These are phyloP conservation scores for Heliconius eleuchia DNA, from an alignment of 1,140 invertebrate species.

Conservation along the genomic window DNA sequence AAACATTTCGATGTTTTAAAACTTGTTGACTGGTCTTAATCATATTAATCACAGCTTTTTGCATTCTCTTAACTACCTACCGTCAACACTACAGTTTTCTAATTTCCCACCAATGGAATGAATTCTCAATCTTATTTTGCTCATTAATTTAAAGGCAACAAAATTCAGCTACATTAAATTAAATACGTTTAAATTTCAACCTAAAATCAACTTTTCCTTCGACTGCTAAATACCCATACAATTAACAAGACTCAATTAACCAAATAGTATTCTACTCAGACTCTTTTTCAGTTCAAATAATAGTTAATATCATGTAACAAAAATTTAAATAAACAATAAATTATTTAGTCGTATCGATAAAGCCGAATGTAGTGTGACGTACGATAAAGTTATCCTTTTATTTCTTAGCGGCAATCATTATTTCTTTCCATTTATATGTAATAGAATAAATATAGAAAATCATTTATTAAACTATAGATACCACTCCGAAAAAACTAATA, in stretches of 20 bases:
- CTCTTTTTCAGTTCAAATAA: constrained; percentile 34
- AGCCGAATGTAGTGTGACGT: constrained; percentile 46
- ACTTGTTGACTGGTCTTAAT: constrained; percentile 81
- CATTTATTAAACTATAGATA: constrained; percentile 69
- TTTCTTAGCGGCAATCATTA: constrained; percentile 50
- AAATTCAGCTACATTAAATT: constrained; percentile 16
- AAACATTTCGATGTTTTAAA: constrained; percentile 82
- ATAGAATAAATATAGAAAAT: constrained; percentile 71
- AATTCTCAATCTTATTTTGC: constrained; percentile 59
- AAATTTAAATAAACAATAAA: constrained; percentile 23
- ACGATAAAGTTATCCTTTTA: constrained; percentile 46
- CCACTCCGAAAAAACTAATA: constrained; percentile 71
- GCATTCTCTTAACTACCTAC: constrained; percentile 77
- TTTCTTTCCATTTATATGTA: constrained; percentile 55
- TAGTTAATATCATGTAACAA: constrained; percentile 33
- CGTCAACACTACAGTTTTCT: constrained; percentile 78
- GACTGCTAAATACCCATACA: constrained; percentile 15
- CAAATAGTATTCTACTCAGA: constrained; percentile 39
- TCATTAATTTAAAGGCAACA: constrained; percentile 27
- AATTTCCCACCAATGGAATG: constrained; percentile 71
- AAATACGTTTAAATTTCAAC: constrained; percentile 14
- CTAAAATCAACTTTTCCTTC: background rate
- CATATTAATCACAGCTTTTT: constrained; percentile 79
- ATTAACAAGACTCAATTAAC: constrained; percentile 25
- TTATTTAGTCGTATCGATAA: constrained; percentile 2